phyloP scores from a whole-genome alignment of 1,140 invertebrate genomes.

The Psix sp. region DNA sequence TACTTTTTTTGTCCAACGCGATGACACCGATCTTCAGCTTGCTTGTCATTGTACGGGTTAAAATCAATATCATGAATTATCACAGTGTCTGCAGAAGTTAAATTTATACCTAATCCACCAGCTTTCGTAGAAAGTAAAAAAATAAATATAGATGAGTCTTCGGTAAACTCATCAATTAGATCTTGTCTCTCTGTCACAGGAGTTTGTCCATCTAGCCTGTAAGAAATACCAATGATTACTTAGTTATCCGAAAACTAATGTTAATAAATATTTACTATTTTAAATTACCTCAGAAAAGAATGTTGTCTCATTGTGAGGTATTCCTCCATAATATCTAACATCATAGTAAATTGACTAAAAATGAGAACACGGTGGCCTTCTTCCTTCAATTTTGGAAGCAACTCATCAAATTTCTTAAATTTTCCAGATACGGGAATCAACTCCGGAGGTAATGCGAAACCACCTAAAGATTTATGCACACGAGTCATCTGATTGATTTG shows the following conservation, averaged over 20 bases:
- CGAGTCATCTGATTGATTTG: slow-evolving; percentile 89
- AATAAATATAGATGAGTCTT: slow-evolving; percentile 85
- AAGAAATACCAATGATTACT: slow-evolving; percentile 5
- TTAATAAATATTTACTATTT: slow-evolving; percentile 5
- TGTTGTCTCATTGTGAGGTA: slow-evolving; percentile 86
- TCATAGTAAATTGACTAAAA: slow-evolving; percentile 96
- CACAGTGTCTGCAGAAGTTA: slow-evolving; percentile 94
- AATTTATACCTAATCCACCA: slow-evolving; percentile 93
- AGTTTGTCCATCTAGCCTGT: slow-evolving; percentile 87
- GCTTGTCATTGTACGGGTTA: slow-evolving; percentile 98
- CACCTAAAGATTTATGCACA: slow-evolving; percentile 77
- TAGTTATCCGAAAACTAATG: too few species aligned
- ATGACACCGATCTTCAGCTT: slow-evolving; percentile 97
- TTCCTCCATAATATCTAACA: slow-evolving; percentile 92
- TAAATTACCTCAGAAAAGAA: slow-evolving; percentile 81
- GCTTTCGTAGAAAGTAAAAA: slow-evolving; percentile 91
- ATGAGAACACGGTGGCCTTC: slow-evolving; percentile 89
- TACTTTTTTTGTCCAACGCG: slow-evolving; percentile 93
- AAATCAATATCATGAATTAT: slow-evolving; percentile 98
- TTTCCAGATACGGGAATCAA: slow-evolving; percentile 90
- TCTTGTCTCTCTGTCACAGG: slow-evolving; percentile 87
- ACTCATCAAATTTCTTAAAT: slow-evolving; percentile 86
- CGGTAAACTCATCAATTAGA: slow-evolving; percentile 87
- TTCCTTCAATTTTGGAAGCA: slow-evolving; percentile 85
- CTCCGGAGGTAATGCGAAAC: slow-evolving; percentile 81